Evolutionary conservation across 2,113 vertebrate species (phyloP).

Genomic region (Boulengeromyrus knoepffleri): DNA sequence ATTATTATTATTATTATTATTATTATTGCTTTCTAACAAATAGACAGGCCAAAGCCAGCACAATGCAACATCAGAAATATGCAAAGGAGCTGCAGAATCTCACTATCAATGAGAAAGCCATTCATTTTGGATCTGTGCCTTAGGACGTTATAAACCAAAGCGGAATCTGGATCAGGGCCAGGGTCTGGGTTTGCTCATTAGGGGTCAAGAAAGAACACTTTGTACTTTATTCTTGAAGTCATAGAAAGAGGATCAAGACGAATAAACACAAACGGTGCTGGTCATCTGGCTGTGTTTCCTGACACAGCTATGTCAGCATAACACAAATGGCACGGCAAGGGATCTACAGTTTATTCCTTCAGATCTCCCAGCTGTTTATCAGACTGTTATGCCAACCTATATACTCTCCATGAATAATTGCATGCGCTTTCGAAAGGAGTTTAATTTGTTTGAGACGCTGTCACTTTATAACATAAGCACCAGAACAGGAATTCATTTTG

Average conservation of each 20-base stretch:
- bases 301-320: not conserved
- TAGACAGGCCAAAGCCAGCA: not conserved
- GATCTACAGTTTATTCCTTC: not conserved
- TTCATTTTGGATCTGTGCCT: not conserved
- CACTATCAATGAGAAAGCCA: not conserved
- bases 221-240: not conserved
- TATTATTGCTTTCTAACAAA: not conserved
- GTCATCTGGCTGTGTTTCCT: not conserved
- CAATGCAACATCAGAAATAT: not conserved
- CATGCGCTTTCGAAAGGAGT: not conserved
- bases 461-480: not conserved
- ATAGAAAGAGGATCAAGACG: not conserved
- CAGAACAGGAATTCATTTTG: conserved; percentile 17
- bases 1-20: too few relatives aligned
- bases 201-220: not conserved
- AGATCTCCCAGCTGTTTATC: not conserved
- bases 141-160: not conserved
- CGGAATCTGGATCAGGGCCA: not conserved
- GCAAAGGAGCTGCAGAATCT: not conserved
- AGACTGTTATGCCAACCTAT: not conserved
- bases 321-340: not conserved
- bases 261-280: not conserved
- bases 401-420: not conserved
- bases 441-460: conserved; percentile 9
- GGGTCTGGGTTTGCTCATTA: not conserved